Base-by-base conservation (phyloP, 1,140 invertebrate species). In the Hyles vespertilio region DNA sequence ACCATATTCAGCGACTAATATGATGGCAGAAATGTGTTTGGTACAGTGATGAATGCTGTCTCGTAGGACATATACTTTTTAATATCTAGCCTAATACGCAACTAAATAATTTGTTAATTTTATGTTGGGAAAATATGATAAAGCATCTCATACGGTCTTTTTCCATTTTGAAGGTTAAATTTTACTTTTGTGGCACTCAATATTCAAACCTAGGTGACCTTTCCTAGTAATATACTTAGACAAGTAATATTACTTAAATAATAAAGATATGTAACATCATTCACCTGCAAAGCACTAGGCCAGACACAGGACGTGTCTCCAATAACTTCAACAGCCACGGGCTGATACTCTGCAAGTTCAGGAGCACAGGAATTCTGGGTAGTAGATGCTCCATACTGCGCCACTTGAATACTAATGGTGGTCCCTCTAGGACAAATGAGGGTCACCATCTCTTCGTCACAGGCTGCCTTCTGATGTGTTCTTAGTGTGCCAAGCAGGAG, bases 351-450 rank as follows among this genome's bases (percentile, higher is more conserved):
- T 45, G 90, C 88, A 65, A 96, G 90, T 65, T 97, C 94, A 50
- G 98, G 94, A 34, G 94, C 94, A 70, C 98, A 96, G 67, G 82
- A 77, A 74, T 89, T 81, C 32, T 86, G 79, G 0, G 84, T 75
- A 4, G 78, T 79, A 0, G 87, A 84, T 0, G 85, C 81, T 10
- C 89, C 87, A 56, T 90, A 90, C 67, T 90, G 89, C 4, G 95
- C 96, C 65, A 96, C 90, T 76, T 97, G 94, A 58, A 98, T 95
- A 59, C 94, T 94, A 69, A 98, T 97, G 59, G 94, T 94, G 3
- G 97, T 98, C 43, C 95, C 95, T 4, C 93, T 87, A 9, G 96
- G 96, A 89, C 97, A 98, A 63, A 93, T 93, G 47, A 98, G 91
- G 22, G 92, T 92, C 81, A 98, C 93, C 72, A 92, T 91, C 72